Evolutionary conservation across 37 sponge, comb jelly and placozoan species (phyloP), one percentile per base, ranked within the genome.

Genomic region (Agelas oroides): DNA sequence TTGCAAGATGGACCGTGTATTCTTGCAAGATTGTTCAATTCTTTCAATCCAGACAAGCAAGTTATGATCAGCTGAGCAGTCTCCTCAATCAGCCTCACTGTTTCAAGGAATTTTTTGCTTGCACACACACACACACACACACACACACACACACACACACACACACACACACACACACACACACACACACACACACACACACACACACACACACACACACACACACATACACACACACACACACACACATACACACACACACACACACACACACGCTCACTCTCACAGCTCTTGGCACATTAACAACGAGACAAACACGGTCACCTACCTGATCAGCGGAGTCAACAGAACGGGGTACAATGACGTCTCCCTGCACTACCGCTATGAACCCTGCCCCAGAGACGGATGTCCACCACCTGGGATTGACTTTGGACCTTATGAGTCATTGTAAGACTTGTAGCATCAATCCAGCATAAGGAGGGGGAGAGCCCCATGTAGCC

Each of bases 301-400:
- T 1, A 78, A 90, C 75, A 96, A 96, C 70, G 52, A 64, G 33
- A 93, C 91, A 27, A 80, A 83, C n/a, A 41, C 39, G 0, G 79
- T 90, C 30, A 84, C 92, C 8, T 96, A 96, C 76, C 76, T 96
- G 53, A 53, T 96, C 37, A 90, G 46, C 65, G 93, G 91, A 23
- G 79, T 38, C 20, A 72, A 78, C 61, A 38, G 37, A 21, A 84
- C 92, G 53, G 31, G 40, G 17, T 53, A 76, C 63, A 59, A 67
- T 60, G 69, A 90, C 65, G 24, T 79, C 28, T n/a, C 69, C 28
- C 93, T 67, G 75, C 55, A 36, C 8, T 93, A 91, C 46, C n/a
- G 33, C 5, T 89, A 87, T 36, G 90, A 87, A 59, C 75, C 91
- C 15, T 96, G 96, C 40, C 96, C 96, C 3, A 71, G 79, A 20